These are phyloP conservation scores for Etia nguti DNA, from an alignment of 2,113 vertebrate species.

Conservation along the genomic window DNA sequence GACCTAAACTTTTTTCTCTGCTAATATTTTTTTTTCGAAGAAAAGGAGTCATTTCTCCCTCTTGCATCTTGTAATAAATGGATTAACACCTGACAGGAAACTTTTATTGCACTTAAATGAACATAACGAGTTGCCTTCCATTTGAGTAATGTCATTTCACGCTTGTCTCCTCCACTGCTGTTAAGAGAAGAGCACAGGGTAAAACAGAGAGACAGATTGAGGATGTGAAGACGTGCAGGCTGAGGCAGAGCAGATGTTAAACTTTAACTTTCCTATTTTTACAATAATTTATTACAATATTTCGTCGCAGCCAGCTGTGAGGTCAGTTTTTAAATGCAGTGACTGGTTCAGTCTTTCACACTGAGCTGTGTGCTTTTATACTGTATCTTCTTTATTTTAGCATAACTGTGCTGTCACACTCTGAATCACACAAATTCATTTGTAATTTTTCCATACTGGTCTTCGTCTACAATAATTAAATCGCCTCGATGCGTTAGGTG, in stretches of 20 bases:
- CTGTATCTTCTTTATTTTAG: not conserved
- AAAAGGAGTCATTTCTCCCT: not conserved
- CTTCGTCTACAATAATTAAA: fast-evolving
- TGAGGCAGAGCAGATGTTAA: no score
- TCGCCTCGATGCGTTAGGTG: not conserved
- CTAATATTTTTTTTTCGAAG: not conserved
- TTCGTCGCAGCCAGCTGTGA: not conserved
- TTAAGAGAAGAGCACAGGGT: not conserved
- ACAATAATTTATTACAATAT: not conserved
- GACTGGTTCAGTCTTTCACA: not conserved
- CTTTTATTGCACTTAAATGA: not conserved
- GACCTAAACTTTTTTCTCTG: not conserved
- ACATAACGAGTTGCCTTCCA: not conserved
- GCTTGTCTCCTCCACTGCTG: not conserved
- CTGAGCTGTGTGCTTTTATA: not conserved
- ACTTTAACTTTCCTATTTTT: not conserved
- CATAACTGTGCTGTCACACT: not conserved
- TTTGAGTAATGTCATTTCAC: not conserved
- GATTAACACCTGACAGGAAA: not conserved
- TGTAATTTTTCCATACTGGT: not conserved
- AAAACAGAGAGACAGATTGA: not conserved
- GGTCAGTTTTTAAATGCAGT: not conserved
- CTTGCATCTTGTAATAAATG: not conserved
- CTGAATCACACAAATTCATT: not conserved
- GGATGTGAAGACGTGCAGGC: no score